These are phyloP conservation scores for Otolemur crassicaudatus DNA, from an alignment of 2,797 vertebrate genomes.

Conservation along the genomic window DNA sequence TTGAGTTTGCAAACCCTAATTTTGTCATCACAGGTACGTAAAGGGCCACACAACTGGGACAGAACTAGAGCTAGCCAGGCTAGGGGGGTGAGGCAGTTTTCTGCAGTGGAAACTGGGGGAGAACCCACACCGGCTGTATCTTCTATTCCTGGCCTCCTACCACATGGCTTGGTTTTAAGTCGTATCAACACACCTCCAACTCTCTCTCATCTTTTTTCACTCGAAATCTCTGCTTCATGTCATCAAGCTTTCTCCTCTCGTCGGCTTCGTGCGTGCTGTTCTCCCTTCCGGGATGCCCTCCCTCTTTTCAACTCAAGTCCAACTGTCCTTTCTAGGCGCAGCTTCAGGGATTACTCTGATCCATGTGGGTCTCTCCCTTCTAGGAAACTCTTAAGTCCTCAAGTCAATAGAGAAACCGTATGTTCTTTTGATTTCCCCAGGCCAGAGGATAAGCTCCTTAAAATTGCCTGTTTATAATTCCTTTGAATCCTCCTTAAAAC, in stretches of 20 bases:
- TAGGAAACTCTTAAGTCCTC: not conserved
- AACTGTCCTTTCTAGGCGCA: not conserved
- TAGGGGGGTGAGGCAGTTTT: not conserved
- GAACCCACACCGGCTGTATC: not conserved
- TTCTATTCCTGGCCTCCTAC: not conserved
- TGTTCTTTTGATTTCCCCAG: constrained; percentile 32
- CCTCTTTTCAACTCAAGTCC: not conserved
- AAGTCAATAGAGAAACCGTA: constrained; percentile 43
- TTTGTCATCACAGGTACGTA: too few species aligned
- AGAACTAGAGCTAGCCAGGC: not conserved
- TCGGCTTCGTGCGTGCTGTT: not conserved
- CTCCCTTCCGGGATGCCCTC: not conserved
- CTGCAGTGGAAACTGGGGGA: not conserved
- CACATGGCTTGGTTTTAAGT: not conserved
- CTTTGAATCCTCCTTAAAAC: not conserved
- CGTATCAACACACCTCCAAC: too few species aligned
- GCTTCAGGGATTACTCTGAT: not conserved
- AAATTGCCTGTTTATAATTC: not conserved
- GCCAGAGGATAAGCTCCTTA: not conserved
- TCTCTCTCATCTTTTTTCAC: not conserved
- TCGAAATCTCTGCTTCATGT: not conserved
- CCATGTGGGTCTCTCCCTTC: not conserved
- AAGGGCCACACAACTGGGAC: too few species aligned
- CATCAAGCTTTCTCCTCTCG: not conserved
- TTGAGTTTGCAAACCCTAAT: not conserved